phyloP scores from a whole-genome alignment of 2,888 invertebrate species.

The Adelphocoris suturalis region DNA sequence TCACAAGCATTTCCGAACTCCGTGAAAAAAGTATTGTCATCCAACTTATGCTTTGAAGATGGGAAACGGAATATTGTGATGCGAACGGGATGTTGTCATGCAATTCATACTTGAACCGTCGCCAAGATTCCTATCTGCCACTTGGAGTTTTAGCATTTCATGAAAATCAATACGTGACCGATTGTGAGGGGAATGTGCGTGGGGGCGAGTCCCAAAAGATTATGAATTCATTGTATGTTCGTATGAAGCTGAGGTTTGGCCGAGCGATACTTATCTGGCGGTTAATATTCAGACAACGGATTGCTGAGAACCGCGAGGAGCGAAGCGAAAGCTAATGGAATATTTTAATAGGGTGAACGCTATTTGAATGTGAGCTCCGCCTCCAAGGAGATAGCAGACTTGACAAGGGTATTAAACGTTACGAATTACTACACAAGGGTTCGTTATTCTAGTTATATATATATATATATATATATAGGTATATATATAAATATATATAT shows the following conservation, averaged over 20 bases:
- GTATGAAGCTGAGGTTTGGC: background rate
- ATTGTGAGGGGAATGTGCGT: background rate
- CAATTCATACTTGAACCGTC: too few relatives aligned
- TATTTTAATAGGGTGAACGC: conserved; percentile 26
- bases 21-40: too few relatives aligned
- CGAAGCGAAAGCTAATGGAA: conserved; percentile 40
- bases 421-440: too few relatives aligned
- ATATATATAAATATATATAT: too few relatives aligned
- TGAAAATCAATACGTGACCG: conserved; percentile 5
- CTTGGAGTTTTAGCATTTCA: background rate
- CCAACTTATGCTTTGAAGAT: too few relatives aligned
- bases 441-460: too few relatives aligned
- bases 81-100: too few relatives aligned
- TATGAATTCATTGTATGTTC: conserved; percentile 6
- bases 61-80: too few relatives aligned
- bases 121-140: too few relatives aligned
- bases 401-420: background rate
- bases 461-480: too few relatives aligned
- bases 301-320: background rate
- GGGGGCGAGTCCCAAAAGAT: background rate
- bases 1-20: too few relatives aligned
- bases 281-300: conserved; percentile 40
- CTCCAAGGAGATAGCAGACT: background rate
- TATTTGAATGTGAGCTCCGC: background rate
- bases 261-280: conserved; percentile 43